Percentiles rank a stretch among this genome's conserved stretches.
Conservation (phyloP, 2,797 vertebrate genomes). For the Malurus splendens region DNA sequence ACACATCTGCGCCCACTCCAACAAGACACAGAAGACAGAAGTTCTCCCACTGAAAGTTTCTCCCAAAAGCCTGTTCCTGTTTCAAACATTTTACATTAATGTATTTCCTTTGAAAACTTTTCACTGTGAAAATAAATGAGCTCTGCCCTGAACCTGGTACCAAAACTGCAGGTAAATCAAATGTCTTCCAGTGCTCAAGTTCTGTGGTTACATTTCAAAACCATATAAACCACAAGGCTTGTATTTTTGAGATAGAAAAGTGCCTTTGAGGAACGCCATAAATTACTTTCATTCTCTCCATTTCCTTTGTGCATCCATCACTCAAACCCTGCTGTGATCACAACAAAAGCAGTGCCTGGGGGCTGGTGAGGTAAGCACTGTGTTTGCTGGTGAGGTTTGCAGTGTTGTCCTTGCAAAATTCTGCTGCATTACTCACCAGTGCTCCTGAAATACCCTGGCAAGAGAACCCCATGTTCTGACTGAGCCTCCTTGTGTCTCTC, state of each 20-base stretch:
- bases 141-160: background rate
- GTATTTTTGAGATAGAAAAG: constrained; percentile 27
- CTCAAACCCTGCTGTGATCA: background rate
- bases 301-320: background rate
- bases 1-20: background rate
- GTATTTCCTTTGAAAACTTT: background rate
- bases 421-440: background rate
- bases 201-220: constrained; percentile 48
- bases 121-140: background rate
- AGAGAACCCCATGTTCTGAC: background rate
- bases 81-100: background rate
- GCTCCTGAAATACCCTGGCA: background rate
- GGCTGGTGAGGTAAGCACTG: background rate
- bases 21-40: background rate
- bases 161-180: constrained; percentile 14
- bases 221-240: constrained; percentile 41
- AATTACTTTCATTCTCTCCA: constrained; percentile 7
- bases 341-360: background rate
- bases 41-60: background rate
- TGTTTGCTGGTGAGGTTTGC: background rate
- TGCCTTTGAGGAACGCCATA: constrained; percentile 38
- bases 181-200: constrained; percentile 14
- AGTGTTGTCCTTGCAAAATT: background rate
- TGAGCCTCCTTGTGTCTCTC: background rate
- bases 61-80: background rate